These are phyloP conservation scores for Lamellibrachia satsuma DNA, from an alignment of 2,888 invertebrate species.

Conservation along the genomic window DNA sequence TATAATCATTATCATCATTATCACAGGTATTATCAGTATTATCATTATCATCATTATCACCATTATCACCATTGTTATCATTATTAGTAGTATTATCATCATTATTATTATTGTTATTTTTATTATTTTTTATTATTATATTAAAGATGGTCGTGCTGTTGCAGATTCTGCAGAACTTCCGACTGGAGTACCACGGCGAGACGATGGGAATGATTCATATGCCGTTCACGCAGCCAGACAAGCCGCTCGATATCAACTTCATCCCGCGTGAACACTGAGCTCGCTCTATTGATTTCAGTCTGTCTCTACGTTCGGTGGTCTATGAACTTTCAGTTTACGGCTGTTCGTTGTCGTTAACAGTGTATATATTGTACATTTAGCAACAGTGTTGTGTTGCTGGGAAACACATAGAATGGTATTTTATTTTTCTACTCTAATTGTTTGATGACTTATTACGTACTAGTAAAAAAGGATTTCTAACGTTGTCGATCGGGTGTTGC, in stretches of 20 bases:
- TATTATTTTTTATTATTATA: neutral
- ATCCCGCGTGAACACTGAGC: conserved; percentile 44
- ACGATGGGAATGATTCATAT: conserved; percentile 66
- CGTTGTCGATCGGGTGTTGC: neutral
- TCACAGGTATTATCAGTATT: neutral
- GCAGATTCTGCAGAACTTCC: conserved; percentile 65
- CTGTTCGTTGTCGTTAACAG: neutral
- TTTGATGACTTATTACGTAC: neutral
- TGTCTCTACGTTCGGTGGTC: neutral
- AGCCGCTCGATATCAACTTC: conserved; percentile 63
- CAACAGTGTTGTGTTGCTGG: neutral
- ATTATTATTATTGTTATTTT: neutral
- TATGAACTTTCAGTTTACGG: neutral
- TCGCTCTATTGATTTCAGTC: neutral
- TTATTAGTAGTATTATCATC: neutral
- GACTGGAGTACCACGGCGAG: conserved; percentile 62
- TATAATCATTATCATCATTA: neutral
- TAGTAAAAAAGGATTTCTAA: neutral
- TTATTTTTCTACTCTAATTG: neutral
- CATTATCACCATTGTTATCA: too few species aligned
- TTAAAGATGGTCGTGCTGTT: conserved; percentile 25
- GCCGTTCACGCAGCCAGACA: conserved; percentile 68
- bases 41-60: neutral
- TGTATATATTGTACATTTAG: neutral
- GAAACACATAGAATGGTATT: neutral